Percentiles rank a stretch among this genome's conserved stretches.
Evolutionary conservation across 2,888 invertebrate species (phyloP).

Genomic region (Euzetes globulus): DNA sequence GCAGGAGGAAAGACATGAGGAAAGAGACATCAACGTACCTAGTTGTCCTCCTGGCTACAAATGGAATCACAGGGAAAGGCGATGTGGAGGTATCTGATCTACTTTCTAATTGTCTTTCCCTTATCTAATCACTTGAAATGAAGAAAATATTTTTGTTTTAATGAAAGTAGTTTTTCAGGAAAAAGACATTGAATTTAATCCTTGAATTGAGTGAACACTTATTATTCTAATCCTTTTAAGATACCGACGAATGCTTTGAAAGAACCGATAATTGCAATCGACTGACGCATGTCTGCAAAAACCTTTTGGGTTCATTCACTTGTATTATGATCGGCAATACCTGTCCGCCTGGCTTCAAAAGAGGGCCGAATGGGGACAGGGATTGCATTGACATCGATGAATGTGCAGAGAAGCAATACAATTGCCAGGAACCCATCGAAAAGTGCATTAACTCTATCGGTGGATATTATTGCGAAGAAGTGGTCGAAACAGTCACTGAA

Average conservation of each 20-base stretch:
- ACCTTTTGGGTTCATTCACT: slow-evolving; percentile 31
- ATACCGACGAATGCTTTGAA: slow-evolving; percentile 49
- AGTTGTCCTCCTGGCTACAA: slow-evolving; percentile 46
- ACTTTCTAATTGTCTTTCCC: neutral
- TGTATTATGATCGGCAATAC: slow-evolving; percentile 29
- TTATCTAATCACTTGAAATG: neutral
- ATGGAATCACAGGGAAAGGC: slow-evolving; percentile 34
- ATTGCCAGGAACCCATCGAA: slow-evolving; percentile 56
- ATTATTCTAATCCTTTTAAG: slow-evolving; percentile 36
- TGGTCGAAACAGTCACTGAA: slow-evolving; percentile 45
- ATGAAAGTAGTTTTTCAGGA: neutral
- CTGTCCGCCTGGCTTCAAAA: slow-evolving; percentile 22
- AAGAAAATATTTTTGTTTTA: neutral
- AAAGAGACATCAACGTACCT: neutral
- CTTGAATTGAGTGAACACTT: neutral
- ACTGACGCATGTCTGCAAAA: slow-evolving; percentile 27
- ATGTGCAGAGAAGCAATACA: slow-evolving; percentile 50
- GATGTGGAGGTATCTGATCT: slow-evolving; percentile 45
- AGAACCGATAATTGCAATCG: slow-evolving; percentile 47
- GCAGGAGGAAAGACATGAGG: neutral
- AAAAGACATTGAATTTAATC: neutral
- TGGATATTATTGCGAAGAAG: slow-evolving; percentile 51
- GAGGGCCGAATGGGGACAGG: neutral
- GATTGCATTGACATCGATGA: slow-evolving; percentile 47
- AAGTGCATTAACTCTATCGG: slow-evolving; percentile 56